Evolutionary conservation across 1,140 invertebrate species (phyloP), one percentile per base, ranked within the genome.

Genomic region (Aphis craccivora): DNA sequence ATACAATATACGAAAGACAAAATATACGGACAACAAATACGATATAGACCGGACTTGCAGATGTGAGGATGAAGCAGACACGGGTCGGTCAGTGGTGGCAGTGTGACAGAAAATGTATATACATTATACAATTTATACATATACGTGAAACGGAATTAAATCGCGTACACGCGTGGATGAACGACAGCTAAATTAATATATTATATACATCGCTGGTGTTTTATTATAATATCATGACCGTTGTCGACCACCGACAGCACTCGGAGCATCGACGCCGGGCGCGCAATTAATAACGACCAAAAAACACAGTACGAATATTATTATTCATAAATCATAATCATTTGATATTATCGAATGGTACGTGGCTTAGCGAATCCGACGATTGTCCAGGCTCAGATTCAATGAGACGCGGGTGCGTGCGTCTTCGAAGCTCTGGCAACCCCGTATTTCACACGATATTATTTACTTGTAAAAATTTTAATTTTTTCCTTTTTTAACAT

Each of bases 101-200:
- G 30, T n/a, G 60, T 30, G 25, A 11, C 30, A 9, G 30, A 67
- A 25, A 3, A 11, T 30, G 60, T 30, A 60, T 25, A 5, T 11
- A 14, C n/a, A n/a, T n/a, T n/a, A n/a, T n/a, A n/a, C n/a, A n/a
- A n/a, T n/a, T n/a, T n/a, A n/a, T n/a, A n/a, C 30, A 30, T 67
- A 30, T 67, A 67, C n/a, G 6, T n/a, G n/a, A n/a, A 76, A 76
- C 60, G 30, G n/a, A 76, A 76, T 76, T n/a, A 76, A 76, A n/a
- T 76, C 60, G 60, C 30, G 30, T n/a, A 53, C 22, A n/a, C 22
- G n/a, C 30, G n/a, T 6, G 60, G 18, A n/a, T 30, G 14, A n/a
- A 76, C 30, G 60, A 76, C 60, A n/a, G 60, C 60, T 76, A 76
- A 76, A 76, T 76, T 76, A 76, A 76, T 76, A 76, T 76, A 45